phyloP scores from a whole-genome alignment of 2,888 invertebrate species.

The Muscina levida region DNA sequence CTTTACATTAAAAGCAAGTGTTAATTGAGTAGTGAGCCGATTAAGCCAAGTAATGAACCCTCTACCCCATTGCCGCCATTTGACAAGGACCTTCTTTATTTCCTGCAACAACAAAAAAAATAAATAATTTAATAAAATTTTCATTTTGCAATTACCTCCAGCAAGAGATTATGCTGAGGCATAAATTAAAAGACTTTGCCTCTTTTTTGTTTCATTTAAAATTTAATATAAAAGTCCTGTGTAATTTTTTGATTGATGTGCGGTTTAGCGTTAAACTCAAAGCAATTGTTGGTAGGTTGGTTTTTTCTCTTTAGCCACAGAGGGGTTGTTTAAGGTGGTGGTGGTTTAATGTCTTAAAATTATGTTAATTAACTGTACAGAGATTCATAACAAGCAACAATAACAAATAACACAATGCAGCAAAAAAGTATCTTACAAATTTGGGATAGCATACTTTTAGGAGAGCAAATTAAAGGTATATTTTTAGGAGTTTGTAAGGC shows the following conservation, averaged over 20 bases:
- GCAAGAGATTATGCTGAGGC: constrained; percentile 13
- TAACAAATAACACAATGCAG: neutral
- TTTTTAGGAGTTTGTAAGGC: neutral
- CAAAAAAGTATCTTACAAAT: constrained; percentile 5
- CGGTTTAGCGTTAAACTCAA: constrained; percentile 25
- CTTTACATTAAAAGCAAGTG: constrained; percentile 62
- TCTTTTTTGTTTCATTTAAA: constrained; percentile 9
- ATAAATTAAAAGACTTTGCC: constrained; percentile 16
- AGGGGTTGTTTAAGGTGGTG: neutral
- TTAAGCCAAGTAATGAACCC: too few species aligned
- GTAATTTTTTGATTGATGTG: constrained; percentile 33
- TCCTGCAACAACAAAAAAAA: neutral
- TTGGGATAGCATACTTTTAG: neutral
- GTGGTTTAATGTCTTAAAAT: neutral
- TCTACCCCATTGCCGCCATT: too few species aligned
- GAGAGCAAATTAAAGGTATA: neutral
- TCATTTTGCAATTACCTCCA: neutral
- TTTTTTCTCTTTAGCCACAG: neutral
- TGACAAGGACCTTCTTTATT: too few species aligned
- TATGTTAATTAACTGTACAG: constrained; percentile 28
- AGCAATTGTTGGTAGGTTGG: too few species aligned
- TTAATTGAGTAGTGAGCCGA: too few species aligned
- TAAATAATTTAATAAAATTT: constrained; percentile 11
- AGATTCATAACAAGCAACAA: constrained; percentile 1
- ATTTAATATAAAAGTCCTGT: too few species aligned